Base-by-base conservation (phyloP, 1,140 invertebrate genomes). In the Oreohelix idahoensis region DNA sequence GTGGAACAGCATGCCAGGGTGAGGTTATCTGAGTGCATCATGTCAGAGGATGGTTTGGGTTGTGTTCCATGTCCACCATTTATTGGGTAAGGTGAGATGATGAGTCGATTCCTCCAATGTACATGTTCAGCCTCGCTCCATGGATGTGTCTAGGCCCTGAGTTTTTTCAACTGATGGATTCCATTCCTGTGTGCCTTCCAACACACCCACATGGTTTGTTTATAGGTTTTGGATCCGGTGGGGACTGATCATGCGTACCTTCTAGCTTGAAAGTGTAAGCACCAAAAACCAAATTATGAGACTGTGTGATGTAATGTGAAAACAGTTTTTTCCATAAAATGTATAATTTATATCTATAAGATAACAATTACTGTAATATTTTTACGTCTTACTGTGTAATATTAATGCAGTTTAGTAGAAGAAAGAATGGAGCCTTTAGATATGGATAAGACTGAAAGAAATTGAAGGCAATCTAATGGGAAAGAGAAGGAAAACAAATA, bases 41-140 rank as follows among this genome's bases (percentile, higher is more conserved):
- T 70, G 4, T 71, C 66, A 38, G 66, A 81, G n/a, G 10, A 81
- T 71, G 58, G 39, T 66, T 10, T 71, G 63, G 29, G 38, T 35
- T 1, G 35, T 23, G 38, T n/a, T 81, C 79, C n/a, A 70, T 71
- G 26, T 81, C 79, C 1, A 71, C 66, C 38, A 81, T 70, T 20
- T 26, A 26, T n/a, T n/a, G n/a, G 2, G 77, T 1, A 2, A 79
- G 38, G 35, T 79, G 77, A 69, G n/a, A n/a, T n/a, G 53, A 4
- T 35, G 77, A n/a, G 35, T 79, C 77, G 1, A 79, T 38, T 17
- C 5, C 58, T n/a, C 20, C 42, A 13, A 79, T 79, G 4, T n/a
- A 23, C 77, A 79, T 79, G 77, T 15, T 42, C 77, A 39, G 38
- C 23, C 29, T 77, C 75, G 15, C 32, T 36, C 75, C 49, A 77